Evolutionary conservation across 2,797 vertebrate genomes (phyloP), one percentile per base, ranked within the genome.

Genomic region (Todus mexicanus): DNA sequence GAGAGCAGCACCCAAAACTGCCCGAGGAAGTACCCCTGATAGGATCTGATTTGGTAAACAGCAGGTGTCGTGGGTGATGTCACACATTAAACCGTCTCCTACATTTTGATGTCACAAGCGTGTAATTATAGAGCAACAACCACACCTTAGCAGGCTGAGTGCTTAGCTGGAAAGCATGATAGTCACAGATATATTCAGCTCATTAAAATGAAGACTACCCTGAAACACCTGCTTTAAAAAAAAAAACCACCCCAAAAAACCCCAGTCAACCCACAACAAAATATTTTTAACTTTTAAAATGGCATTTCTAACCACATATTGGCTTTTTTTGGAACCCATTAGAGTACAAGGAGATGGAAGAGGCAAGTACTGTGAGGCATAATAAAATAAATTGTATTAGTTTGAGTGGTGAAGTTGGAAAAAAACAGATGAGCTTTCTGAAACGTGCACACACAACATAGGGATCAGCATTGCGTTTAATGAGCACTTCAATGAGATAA

Each of bases 191-290:
- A n/a, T 5, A 33, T 48, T 82, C 87, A 89, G 50, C 40, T 35
- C 27, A 71, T 84, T 95, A 89, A 82, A 92, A 90, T 83, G 76
- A 96, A 74, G 56, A 90, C n/a, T 88, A 69, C 82, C 60, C 73
- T 94, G 88, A 74, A 95, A 88, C 57, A 79, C 61, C 37, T 17
- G 57, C 63, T 78, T 71, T 65, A 21, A 68, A 76, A 63, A 38
- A 75, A n/a, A 12, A 29, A 18, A 26, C 25, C 23, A 21, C 51
- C 18, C 23, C 38, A 22, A 12, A 16, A 43, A 65, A 43, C 22
- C 33, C 14, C 57, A 82, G 53, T 56, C 47, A 77, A 54, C 7
- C 38, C 45, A 43, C 25, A 89, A 65, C 31, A 50, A 73, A 70
- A 50, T 33, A 79, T 15, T 72, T 59, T 8, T 6, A 1, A 60